Conservation (phyloP, 2,888 invertebrate genomes). For the Herminia tarsipennalis region DNA sequence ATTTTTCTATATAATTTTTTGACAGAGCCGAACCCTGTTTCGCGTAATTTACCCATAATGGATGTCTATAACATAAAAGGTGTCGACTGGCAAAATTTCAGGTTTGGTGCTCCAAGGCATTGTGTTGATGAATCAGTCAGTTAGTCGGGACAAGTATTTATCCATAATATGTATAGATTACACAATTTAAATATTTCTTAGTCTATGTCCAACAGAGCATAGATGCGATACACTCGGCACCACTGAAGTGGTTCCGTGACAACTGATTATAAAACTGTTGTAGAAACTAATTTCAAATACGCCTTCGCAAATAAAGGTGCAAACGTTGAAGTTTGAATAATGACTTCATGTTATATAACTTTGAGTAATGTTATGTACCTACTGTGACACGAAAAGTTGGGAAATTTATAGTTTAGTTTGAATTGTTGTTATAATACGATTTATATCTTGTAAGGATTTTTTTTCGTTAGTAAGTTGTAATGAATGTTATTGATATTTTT, state of each 20-base stretch:
- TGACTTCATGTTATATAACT: constrained; percentile 34
- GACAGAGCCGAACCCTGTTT: too few relatives aligned
- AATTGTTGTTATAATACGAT: constrained; percentile 7
- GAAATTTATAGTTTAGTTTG: constrained; percentile 14
- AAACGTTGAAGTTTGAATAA: constrained; percentile 42
- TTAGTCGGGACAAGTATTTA: too few relatives aligned
- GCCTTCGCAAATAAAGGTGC: constrained; percentile 50
- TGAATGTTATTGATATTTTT: too few relatives aligned
- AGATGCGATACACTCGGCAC: constrained; percentile 33
- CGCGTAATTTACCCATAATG: too few relatives aligned
- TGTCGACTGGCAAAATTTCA: too few relatives aligned
- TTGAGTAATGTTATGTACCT: constrained; percentile 35
- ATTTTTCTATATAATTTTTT: too few relatives aligned
- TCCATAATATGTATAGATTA: too few relatives aligned
- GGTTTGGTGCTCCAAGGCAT: too few relatives aligned
- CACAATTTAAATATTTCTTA: constrained; percentile 5
- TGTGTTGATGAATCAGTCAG: too few relatives aligned
- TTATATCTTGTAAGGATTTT: not conserved
- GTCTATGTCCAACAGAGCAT: constrained; percentile 15
- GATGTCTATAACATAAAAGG: too few relatives aligned
- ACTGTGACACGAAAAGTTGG: constrained; percentile 32
- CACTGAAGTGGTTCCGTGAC: constrained; percentile 49
- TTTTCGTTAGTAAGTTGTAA: too few relatives aligned
- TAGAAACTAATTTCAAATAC: constrained; percentile 42
- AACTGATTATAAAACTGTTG: constrained; percentile 47